Evolutionary conservation across 2,113 vertebrate species (phyloP).

Genomic region (Procavia capensis): DNA sequence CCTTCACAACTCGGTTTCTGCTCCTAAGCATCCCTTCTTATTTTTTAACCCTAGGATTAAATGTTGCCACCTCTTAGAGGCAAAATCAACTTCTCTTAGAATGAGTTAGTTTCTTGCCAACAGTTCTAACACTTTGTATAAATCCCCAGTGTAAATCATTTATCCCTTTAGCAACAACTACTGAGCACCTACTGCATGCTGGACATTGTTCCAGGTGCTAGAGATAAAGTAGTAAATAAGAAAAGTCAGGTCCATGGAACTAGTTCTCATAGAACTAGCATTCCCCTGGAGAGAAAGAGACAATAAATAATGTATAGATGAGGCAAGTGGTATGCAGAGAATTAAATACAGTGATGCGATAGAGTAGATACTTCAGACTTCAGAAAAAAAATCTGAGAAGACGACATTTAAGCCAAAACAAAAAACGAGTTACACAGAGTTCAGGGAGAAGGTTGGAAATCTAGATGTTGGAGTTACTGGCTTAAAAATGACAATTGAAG

Average conservation of each 20-base stretch:
- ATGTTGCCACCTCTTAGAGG: background rate
- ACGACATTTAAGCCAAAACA: background rate
- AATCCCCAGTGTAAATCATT: background rate
- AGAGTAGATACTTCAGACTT: background rate
- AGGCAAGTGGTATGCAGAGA: background rate
- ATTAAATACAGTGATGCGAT: background rate
- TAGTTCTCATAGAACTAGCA: background rate
- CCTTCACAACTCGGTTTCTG: background rate
- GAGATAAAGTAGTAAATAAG: background rate
- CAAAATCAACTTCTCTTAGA: background rate
- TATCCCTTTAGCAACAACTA: background rate
- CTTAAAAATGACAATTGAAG: background rate
- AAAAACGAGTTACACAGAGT: background rate
- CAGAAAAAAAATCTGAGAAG: background rate
- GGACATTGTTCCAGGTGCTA: background rate
- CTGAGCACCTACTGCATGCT: background rate
- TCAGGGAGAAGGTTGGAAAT: background rate
- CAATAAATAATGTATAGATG: background rate
- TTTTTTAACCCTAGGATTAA: background rate
- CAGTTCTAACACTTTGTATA: background rate
- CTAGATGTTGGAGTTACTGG: background rate
- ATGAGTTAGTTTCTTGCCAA: background rate
- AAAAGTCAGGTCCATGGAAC: background rate
- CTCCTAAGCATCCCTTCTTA: background rate
- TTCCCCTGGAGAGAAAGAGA: background rate